Evolutionary conservation across 2,113 vertebrate species (phyloP), one percentile per base, ranked within the genome.

Genomic region (Kobus ellipsiprymnus): DNA sequence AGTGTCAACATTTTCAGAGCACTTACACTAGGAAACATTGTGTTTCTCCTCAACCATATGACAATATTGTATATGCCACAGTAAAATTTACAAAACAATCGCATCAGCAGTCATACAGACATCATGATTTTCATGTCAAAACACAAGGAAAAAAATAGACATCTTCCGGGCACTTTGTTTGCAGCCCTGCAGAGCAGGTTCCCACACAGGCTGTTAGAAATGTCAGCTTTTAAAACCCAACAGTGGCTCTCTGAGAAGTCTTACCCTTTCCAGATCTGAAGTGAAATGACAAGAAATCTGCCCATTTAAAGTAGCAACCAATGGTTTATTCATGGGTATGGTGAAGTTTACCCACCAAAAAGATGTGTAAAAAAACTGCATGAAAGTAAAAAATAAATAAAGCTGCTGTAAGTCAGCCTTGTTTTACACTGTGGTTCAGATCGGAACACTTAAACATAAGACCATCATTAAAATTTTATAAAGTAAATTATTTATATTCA

Each of bases 331-430:
- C 96, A 98, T 97, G 98, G 98, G 98, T 96, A 96, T 60, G 98
- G 98, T 98, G 98, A 99, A 95, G 96, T 98, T 95, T 96, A 95
- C 97, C 98, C 99, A 98, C 98, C 98, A 97, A 97, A 94, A 98
- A 77, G 98, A 98, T 98, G 98, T 98, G 98, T 98, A 98, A 98
- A 99, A 99, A 98, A 99, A 98, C 91, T 91, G 98, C 98, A 98
- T 87, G 98, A 98, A 98, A 98, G 97, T 98, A 98, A 98, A 98
- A 99, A 99, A 99, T 99, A 99, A 99, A 99, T 98, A 99, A 98
- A 99, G 98, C 98, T 98, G 98, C 97, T 98, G 97, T 98, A 77
- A 87, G 98, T 98, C 98, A 98, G 98, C 98, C 98, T 98, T 71
- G 77, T 94, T 97, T 40, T 98, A 98, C 98, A 97, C 87, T 80